A percentile compares a stretch with the other conserved stretches of the same genome.
Evolutionary conservation across 2,888 invertebrate species (phyloP).

Genomic region (Volucella inanis): DNA sequence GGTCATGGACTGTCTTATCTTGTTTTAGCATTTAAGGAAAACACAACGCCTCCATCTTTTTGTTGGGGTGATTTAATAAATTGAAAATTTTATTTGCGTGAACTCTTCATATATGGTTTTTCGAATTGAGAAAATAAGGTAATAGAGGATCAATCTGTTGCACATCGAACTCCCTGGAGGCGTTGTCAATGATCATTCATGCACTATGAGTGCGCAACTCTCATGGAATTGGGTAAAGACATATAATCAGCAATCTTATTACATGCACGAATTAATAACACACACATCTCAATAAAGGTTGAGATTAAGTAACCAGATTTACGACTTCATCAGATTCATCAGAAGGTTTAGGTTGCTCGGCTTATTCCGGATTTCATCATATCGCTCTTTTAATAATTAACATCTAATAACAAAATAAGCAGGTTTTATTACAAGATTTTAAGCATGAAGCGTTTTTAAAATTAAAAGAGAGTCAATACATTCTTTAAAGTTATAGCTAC

Average conservation of each 20-base stretch:
- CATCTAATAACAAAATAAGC: too few species aligned
- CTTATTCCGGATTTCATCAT: too few species aligned
- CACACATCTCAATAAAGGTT: background rate
- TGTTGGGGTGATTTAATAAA: constrained; percentile 1
- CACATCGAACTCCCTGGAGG: constrained; percentile 3
- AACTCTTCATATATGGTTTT: constrained; percentile 4
- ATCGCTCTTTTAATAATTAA: too few species aligned
- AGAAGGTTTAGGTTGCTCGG: background rate
- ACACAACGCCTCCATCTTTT: background rate
- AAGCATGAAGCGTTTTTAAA: too few species aligned
- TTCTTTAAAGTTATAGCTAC: too few species aligned
- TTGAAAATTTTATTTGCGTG: constrained; percentile 5
- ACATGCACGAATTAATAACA: background rate
- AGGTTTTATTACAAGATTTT: too few species aligned
- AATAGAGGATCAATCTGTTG: background rate
- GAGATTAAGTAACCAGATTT: background rate
- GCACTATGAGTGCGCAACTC: constrained; percentile 19
- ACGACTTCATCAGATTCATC: background rate
- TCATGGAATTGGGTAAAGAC: constrained; percentile 41
- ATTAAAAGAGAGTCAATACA: too few species aligned
- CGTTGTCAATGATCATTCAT: constrained; percentile 15
- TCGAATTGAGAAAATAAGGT: background rate
- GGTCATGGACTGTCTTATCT: constrained; percentile 12
- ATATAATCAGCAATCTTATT: background rate
- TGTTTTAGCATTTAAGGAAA: constrained; percentile 1